phyloP scores from a whole-genome alignment of 37 sponge, comb jelly and placozoan species.

The Beroe forskalii region DNA sequence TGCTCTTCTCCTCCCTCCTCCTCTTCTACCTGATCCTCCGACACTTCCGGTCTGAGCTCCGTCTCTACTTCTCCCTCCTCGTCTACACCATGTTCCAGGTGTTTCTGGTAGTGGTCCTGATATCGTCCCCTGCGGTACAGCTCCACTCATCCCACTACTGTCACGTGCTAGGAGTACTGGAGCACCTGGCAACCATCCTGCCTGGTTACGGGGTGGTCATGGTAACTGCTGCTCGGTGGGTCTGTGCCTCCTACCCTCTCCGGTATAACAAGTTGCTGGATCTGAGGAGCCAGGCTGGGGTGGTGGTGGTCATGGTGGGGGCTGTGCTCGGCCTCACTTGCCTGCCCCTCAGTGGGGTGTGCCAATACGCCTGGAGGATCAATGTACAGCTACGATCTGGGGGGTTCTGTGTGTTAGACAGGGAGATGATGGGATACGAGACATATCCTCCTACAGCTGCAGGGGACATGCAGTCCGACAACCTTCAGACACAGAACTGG shows the following conservation, averaged over 20 bases:
- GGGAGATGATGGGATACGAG: neutral
- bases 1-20: neutral
- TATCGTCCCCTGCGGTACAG: neutral
- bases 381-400: neutral
- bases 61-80: constrained; percentile 4
- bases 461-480: neutral
- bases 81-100: neutral
- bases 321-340: neutral
- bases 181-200: constrained; percentile 1
- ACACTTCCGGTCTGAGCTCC: neutral
- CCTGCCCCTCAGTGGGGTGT: constrained; percentile 13
- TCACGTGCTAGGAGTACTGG: neutral
- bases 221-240: constrained; percentile 11
- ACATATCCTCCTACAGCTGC: neutral
- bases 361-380: neutral
- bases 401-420: neutral
- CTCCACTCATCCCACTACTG: neutral
- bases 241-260: neutral
- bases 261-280: neutral
- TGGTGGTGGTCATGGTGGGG: constrained; percentile 15
- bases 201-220: constrained; percentile 3
- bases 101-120: neutral
- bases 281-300: neutral
- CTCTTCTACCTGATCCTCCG: neutral
- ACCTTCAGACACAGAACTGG: neutral